Evolutionary conservation across 23 tunicate genomes (phyloP), one percentile per base, ranked within the genome.

Genomic region (Clavelina lepadiformis): DNA sequence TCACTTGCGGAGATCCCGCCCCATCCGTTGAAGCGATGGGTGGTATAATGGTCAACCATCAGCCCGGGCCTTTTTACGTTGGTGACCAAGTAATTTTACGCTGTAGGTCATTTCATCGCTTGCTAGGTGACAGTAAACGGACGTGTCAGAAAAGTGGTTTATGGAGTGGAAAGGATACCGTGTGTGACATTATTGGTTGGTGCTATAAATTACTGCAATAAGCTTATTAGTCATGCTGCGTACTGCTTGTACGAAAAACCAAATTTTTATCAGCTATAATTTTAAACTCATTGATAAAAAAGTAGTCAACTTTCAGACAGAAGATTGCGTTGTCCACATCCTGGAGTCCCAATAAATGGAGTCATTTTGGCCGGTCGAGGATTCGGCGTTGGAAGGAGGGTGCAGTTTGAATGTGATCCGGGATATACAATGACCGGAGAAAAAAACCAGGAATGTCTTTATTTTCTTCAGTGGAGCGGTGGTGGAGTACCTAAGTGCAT

Each of bases 381-480:
- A 26, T 82, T 54, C 61, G 29, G 26, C 5, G 50, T 75, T 26
- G 91, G 82, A 58, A 57, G 47, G 5, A 2, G 13, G 22, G 69
- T 83, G 15, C 56, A 50, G 32, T 83, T 74, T 35, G 45, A 31
- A 15, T 83, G 91, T 32, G 32, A 75, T 31, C 26, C 28, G 0
- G 91, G 82, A 0, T 68, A 51, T 28, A 69, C 61, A 5, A 58
- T 75, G 82, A 31, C 68, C 13, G 91, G 91, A 31, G 66, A 83
- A 38, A 46, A 35, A 0, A 35, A 11, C 35, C 89, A 82, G 33
- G 74, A 73, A 56, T 82, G 89, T 36, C 46, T 82, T 3, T 82
- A 51, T 44, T 62, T 60, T 33, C 22, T 21, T 32, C 89, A 82
- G 63, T 82, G 89, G 89, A 82, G 73, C 56, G 89, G 80, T 1